phyloP scores from a whole-genome alignment of 2,888 invertebrate genomes.

The Tenodera sinensis region DNA sequence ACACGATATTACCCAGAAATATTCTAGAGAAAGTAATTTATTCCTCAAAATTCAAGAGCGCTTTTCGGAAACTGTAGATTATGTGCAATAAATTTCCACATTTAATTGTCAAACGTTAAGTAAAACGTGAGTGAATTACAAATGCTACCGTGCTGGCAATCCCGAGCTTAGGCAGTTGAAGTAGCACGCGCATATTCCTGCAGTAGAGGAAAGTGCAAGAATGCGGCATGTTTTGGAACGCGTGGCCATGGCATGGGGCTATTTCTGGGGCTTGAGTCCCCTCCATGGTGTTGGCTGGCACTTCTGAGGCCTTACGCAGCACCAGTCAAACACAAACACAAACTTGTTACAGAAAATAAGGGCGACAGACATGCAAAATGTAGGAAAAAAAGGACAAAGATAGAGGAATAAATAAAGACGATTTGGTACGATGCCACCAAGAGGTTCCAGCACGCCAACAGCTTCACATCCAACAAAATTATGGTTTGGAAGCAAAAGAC shows the following conservation, averaged over 20 bases:
- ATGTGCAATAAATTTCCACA: too few species aligned
- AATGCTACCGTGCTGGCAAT: background rate
- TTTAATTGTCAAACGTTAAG: too few species aligned
- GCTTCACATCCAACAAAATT: background rate
- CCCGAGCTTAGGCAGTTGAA: background rate
- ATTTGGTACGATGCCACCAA: background rate
- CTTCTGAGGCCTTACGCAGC: background rate
- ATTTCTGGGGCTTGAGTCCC: background rate
- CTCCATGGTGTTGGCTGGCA: background rate
- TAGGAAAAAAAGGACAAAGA: background rate
- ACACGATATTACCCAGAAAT: too few species aligned
- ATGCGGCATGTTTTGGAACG: background rate
- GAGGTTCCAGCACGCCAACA: background rate
- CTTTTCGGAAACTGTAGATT: too few species aligned
- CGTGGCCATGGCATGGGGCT: background rate
- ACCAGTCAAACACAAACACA: background rate
- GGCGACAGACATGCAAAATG: background rate
- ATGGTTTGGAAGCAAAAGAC: background rate
- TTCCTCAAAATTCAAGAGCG: too few species aligned
- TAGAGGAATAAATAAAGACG: background rate
- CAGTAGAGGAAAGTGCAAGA: background rate
- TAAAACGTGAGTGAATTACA: too few species aligned
- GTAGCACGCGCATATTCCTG: background rate
- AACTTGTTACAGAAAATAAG: background rate
- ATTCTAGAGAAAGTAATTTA: too few species aligned